Percentiles rank a stretch among this genome's conserved stretches.
These are phyloP conservation scores for Molossus molossus DNA, from an alignment of 2,797 vertebrate genomes.

Conservation along the genomic window DNA sequence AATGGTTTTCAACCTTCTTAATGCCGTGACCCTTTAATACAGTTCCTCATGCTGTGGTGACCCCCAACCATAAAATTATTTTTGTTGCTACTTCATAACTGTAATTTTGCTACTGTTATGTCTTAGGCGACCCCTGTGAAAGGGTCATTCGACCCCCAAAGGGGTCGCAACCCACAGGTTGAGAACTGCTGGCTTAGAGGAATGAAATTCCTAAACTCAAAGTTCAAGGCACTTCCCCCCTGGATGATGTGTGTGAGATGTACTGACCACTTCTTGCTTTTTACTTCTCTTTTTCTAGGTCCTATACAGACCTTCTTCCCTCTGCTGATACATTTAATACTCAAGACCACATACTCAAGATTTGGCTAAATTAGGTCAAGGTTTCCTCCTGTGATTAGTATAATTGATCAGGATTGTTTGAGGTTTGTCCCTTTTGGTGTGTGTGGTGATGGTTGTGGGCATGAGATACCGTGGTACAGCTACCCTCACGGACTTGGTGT, in stretches of 20 bases:
- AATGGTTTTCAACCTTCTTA: too few species aligned
- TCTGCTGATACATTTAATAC: conserved; percentile 26
- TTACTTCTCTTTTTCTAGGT: conserved; percentile 66
- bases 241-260: background rate
- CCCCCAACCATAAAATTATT: too few species aligned
- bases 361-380: conserved; percentile 42
- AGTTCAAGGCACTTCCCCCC: conserved; percentile 9
- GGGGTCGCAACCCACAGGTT: too few species aligned
- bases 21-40: too few species aligned
- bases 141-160: too few species aligned
- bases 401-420: background rate
- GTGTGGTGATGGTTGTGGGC: background rate
- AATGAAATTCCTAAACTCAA: conserved; percentile 50
- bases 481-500: background rate
- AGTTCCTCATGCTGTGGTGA: too few species aligned
- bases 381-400: conserved; percentile 13
- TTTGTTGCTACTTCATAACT: too few species aligned
- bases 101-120: too few species aligned
- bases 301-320: background rate
- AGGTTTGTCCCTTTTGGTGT: background rate
- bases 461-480: background rate
- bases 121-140: too few species aligned
- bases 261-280: conserved; percentile 62
- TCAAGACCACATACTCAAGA: background rate
- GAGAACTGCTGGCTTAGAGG: background rate